Evolutionary conservation across 1,140 invertebrate species (phyloP).

Genomic region (Zaprionus kolodkinae): DNA sequence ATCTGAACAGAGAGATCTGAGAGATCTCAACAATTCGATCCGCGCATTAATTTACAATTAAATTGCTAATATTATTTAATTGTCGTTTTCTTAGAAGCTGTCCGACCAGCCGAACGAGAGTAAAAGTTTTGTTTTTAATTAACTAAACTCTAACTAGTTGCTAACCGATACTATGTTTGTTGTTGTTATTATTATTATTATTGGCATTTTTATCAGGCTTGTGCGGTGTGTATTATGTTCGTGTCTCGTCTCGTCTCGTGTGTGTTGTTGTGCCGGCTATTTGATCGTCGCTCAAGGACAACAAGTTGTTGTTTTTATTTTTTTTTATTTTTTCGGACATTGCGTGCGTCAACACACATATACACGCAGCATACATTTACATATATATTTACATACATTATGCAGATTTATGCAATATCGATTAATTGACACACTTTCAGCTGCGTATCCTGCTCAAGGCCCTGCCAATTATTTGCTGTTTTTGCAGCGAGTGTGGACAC

Average conservation of each 20-base stretch:
- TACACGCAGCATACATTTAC: slow-evolving; percentile 24
- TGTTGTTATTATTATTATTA: slow-evolving; percentile 4
- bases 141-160: slow-evolving; percentile 47
- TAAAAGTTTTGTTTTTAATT: slow-evolving; percentile 51
- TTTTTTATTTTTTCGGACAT: slow-evolving; percentile 15
- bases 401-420: slow-evolving; percentile 17
- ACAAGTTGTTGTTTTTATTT: slow-evolving; percentile 26
- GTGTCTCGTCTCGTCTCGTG: slow-evolving; percentile 22
- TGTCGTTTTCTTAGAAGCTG: slow-evolving; percentile 39
- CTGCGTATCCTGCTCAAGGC: slow-evolving; percentile 29
- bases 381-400: slow-evolving; percentile 33
- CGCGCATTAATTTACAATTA: slow-evolving; percentile 38
- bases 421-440: slow-evolving; percentile 20
- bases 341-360: slow-evolving; percentile 35
- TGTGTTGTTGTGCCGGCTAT: slow-evolving; percentile 45
- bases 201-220: slow-evolving; percentile 6
- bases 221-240: not conserved
- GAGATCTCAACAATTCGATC: slow-evolving; percentile 19
- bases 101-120: slow-evolving; percentile 33
- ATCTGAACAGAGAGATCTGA: not conserved
- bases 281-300: slow-evolving; percentile 36
- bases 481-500: slow-evolving; percentile 2
- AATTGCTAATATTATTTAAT: slow-evolving; percentile 29
- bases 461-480: slow-evolving; percentile 4
- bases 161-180: slow-evolving; percentile 30